phyloP scores from a whole-genome alignment of 2,888 invertebrate species.

The Portevinia maculata region DNA sequence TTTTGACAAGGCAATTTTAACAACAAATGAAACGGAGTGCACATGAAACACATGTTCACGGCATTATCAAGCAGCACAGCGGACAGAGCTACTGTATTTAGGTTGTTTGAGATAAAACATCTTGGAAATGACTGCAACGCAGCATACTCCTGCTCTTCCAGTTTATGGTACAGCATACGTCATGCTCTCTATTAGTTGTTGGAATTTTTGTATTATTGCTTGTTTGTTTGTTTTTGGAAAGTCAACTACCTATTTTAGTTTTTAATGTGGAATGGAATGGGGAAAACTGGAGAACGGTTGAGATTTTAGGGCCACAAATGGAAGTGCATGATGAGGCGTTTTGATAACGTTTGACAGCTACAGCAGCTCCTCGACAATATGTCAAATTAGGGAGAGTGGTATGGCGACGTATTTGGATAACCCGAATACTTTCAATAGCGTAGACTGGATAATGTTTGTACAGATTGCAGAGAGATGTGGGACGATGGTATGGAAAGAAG shows the following conservation, averaged over 20 bases:
- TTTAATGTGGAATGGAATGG: conserved; percentile 61
- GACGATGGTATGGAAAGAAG: conserved; percentile 14
- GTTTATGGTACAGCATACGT: conserved; percentile 17
- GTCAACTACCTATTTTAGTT: conserved; percentile 73
- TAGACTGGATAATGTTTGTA: conserved; percentile 60
- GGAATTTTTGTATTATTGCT: conserved; percentile 64
- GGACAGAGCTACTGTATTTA: conserved; percentile 47
- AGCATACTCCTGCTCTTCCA: background rate
- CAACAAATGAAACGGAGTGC: conserved; percentile 64
- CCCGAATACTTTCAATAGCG: conserved; percentile 63
- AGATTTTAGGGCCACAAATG: conserved; percentile 57
- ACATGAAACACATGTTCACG: conserved; percentile 65
- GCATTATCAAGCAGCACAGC: conserved; percentile 13
- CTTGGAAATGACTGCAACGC: conserved; percentile 30
- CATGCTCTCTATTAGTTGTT: conserved; percentile 44
- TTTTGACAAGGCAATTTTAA: conserved; percentile 64
- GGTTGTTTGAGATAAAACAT: conserved; percentile 63
- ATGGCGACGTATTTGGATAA: conserved; percentile 71
- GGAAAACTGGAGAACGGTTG: conserved; percentile 18
- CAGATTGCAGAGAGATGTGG: conserved; percentile 39
- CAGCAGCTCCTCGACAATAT: conserved; percentile 73
- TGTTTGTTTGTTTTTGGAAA: conserved; percentile 72
- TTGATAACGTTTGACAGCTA: conserved; percentile 72
- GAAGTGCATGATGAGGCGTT: conserved; percentile 66
- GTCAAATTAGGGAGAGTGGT: conserved; percentile 73